phyloP scores from a whole-genome alignment of 35 echinoderm and acorn worm genomes.

The Holothuria glaberrima region DNA sequence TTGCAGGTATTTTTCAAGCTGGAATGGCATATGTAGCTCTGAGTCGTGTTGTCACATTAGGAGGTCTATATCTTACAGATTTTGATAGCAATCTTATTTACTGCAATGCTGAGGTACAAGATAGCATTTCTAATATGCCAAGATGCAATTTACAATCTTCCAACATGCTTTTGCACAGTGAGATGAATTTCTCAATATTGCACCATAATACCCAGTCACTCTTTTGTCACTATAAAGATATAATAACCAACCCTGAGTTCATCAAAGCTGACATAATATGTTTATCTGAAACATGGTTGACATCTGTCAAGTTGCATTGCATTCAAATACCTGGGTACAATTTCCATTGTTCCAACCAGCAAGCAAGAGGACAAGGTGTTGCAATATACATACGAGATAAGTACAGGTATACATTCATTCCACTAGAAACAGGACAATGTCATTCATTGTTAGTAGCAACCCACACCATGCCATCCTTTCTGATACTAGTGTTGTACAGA shows the following conservation, averaged over 20 bases:
- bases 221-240: constrained; percentile 30
- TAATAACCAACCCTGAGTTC: constrained; percentile 38
- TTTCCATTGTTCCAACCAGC: background rate
- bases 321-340: background rate
- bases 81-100: constrained; percentile 13
- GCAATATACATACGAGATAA: background rate
- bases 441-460: background rate
- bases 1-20: background rate
- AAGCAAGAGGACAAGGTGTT: constrained; percentile 12
- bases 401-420: too few species aligned
- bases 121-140: background rate
- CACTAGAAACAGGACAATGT: background rate
- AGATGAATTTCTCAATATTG: constrained; percentile 2
- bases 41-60: constrained; percentile 40
- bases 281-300: constrained; percentile 68
- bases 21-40: constrained; percentile 51
- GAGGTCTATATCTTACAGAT: constrained; percentile 50
- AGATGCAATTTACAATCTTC: background rate
- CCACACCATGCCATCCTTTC: constrained; percentile 16
- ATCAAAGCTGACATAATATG: constrained; percentile 55
- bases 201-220: constrained; percentile 65
- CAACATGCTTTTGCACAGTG: background rate
- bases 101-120: background rate
- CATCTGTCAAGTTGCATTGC: background rate
- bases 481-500: background rate